These are phyloP conservation scores for Nothocercus julius DNA, from an alignment of 2,113 vertebrate species.

Conservation along the genomic window DNA sequence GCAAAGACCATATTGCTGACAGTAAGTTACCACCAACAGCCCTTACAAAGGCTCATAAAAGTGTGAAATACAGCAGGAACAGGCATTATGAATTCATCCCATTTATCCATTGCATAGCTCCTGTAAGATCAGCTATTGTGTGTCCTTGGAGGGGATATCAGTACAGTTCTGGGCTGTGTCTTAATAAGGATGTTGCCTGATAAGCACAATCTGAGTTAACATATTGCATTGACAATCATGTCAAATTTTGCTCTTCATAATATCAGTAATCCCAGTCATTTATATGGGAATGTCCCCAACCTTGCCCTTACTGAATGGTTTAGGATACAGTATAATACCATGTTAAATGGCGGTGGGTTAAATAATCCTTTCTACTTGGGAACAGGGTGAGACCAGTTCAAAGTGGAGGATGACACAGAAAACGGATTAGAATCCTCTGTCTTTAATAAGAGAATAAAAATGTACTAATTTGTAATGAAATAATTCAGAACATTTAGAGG, in stretches of 20 bases:
- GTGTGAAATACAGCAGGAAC: neutral
- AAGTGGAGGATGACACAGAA: neutral
- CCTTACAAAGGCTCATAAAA: neutral
- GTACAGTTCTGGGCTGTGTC: neutral
- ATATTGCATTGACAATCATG: neutral
- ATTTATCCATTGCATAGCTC: fast-evolving
- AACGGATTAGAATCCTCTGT: neutral
- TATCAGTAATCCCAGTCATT: fast-evolving
- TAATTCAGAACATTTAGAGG: neutral
- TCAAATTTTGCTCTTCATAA: neutral
- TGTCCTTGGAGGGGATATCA: neutral
- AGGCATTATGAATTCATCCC: neutral
- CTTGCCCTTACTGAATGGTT: fast-evolving
- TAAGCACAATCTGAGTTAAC: neutral
- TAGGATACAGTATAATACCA: neutral
- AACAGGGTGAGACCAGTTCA: neutral
- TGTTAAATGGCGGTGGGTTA: neutral
- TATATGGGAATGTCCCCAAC: neutral
- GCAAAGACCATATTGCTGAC: neutral
- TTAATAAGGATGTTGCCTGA: neutral
- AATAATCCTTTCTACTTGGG: neutral
- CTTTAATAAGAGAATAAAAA: neutral
- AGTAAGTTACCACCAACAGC: neutral
- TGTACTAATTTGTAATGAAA: neutral
- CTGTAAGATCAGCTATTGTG: fast-evolving